phyloP scores from a whole-genome alignment of 2,797 vertebrate genomes.

The Alosa sapidissima region DNA sequence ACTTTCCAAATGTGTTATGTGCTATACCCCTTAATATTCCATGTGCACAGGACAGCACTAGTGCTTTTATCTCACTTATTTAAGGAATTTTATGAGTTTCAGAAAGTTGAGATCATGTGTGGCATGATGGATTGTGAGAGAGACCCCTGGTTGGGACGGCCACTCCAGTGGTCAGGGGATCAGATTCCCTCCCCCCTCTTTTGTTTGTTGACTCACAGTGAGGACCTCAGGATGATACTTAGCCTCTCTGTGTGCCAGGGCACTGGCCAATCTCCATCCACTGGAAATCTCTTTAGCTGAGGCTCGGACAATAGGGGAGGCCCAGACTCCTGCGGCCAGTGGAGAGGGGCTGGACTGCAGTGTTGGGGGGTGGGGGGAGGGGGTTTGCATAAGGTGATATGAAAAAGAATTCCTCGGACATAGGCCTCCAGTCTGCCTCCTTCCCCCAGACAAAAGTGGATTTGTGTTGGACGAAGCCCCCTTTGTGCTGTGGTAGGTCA shows the following conservation, averaged over 20 bases:
- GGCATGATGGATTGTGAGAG: background rate
- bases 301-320: slow-evolving; percentile 17
- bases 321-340: background rate
- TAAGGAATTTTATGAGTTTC: background rate
- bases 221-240: slow-evolving; percentile 13
- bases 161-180: background rate
- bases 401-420: slow-evolving; percentile 50
- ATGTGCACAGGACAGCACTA: background rate
- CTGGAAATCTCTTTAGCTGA: slow-evolving; percentile 11
- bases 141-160: background rate
- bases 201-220: slow-evolving; percentile 9
- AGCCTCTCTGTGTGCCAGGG: slow-evolving; percentile 1
- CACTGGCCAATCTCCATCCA: background rate
- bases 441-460: slow-evolving; percentile 46
- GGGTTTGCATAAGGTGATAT: slow-evolving; percentile 49
- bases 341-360: background rate
- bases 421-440: slow-evolving; percentile 39
- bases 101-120: background rate
- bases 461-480: slow-evolving; percentile 55
- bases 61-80: background rate
- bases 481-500: slow-evolving; percentile 52
- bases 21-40: background rate
- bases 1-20: slow-evolving; percentile 1
- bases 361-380: slow-evolving; percentile 4
- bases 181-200: background rate